Percentiles rank a stretch among this genome's conserved stretches.
phyloP scores from a whole-genome alignment of 2,888 invertebrate genomes.

The Maniola hyperantus region DNA sequence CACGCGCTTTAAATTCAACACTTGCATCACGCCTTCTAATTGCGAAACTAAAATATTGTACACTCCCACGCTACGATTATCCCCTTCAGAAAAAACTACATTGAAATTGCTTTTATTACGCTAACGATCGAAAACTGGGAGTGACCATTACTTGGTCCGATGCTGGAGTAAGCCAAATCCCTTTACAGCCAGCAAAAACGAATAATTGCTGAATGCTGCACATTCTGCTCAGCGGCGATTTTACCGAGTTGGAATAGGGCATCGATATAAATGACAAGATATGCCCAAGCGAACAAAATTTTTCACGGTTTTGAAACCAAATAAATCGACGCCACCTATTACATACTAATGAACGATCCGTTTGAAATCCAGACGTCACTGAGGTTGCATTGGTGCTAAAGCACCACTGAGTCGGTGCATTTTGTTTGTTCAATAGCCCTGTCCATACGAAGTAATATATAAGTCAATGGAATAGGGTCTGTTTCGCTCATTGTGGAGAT shows the following conservation, averaged over 20 bases:
- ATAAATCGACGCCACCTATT: no score
- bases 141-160: slow-evolving; percentile 57
- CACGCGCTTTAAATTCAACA: background rate
- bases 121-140: slow-evolving; percentile 60
- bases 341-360: no score
- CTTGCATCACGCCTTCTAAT: slow-evolving; percentile 8
- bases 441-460: no score
- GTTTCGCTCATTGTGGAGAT: slow-evolving; percentile 3
- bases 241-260: slow-evolving; percentile 14
- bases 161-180: slow-evolving; percentile 52
- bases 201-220: slow-evolving; percentile 47
- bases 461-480: slow-evolving; percentile 13
- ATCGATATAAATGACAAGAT: no score
- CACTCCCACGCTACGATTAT: slow-evolving; percentile 40
- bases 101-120: slow-evolving; percentile 45
- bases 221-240: slow-evolving; percentile 26
- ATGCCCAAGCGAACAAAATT: no score
- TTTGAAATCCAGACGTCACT: no score
- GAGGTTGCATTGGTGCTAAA: no score
- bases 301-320: no score
- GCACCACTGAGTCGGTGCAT: no score
- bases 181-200: slow-evolving; percentile 44
- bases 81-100: slow-evolving; percentile 35
- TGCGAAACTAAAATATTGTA: slow-evolving; percentile 10
- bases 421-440: no score